Evolutionary conservation across 2,113 vertebrate species (phyloP).

Genomic region (Rhinoderma darwinii): DNA sequence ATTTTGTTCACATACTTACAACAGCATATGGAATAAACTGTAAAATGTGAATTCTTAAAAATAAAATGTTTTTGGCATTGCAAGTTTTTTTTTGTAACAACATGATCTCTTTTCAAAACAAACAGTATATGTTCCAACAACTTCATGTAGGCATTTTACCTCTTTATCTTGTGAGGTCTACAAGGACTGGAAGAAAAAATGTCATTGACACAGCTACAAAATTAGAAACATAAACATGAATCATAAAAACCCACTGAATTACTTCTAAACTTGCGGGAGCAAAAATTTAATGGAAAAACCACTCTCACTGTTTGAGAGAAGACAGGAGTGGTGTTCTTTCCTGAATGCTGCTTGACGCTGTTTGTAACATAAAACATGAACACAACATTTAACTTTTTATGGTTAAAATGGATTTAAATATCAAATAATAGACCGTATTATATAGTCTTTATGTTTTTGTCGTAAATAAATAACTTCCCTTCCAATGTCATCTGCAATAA

Average conservation of each 20-base stretch:
- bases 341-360: not conserved
- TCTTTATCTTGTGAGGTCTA: conserved; percentile 35
- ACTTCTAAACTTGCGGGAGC: conserved; percentile 4
- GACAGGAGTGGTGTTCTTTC: not conserved
- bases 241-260: conserved; percentile 15
- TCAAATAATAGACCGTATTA: not conserved
- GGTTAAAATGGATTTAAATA: not conserved
- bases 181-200: conserved; percentile 3
- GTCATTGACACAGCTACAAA: conserved; percentile 20
- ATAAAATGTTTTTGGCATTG: not conserved
- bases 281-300: conserved; percentile 22
- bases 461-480: not conserved
- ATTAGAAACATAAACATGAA: conserved; percentile 31
- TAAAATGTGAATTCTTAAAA: not conserved
- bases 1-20: not conserved
- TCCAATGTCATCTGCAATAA: not conserved
- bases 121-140: not conserved
- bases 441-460: too few relatives aligned
- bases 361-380: not conserved
- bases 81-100: not conserved
- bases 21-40: not conserved
- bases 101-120: not conserved
- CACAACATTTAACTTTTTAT: not conserved
- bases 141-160: conserved; percentile 8
- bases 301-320: not conserved